phyloP scores from a whole-genome alignment of 2,113 vertebrate species.

The Gnathonemus echidnorhynchus region DNA sequence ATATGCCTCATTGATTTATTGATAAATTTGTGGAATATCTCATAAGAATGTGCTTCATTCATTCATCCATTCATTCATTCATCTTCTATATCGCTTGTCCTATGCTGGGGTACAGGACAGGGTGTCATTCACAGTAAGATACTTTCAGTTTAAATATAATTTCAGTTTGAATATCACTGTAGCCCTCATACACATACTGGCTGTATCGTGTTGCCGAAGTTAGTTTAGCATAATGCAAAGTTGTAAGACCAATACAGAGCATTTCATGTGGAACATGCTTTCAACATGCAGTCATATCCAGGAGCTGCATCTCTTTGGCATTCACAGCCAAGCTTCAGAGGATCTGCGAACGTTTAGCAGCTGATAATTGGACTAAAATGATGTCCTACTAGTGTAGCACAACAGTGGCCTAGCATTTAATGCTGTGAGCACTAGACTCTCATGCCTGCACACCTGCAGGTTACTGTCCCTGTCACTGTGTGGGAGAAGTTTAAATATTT shows the following conservation, averaged over 20 bases:
- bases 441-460: background rate
- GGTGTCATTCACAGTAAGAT: background rate
- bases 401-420: background rate
- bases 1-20: background rate
- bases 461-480: background rate
- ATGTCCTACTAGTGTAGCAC: background rate
- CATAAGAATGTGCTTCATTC: background rate
- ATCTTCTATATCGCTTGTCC: too few species aligned
- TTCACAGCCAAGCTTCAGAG: background rate
- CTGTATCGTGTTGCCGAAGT: background rate
- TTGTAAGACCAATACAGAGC: background rate
- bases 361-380: background rate
- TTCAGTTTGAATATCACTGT: background rate
- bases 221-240: background rate
- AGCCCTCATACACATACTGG: background rate
- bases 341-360: background rate
- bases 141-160: background rate
- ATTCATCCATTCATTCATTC: too few species aligned
- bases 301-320: background rate
- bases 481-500: background rate
- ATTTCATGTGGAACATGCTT: background rate
- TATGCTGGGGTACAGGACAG: background rate
- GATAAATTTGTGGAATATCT: background rate
- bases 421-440: background rate
- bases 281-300: background rate